Percentiles rank a stretch among this genome's conserved stretches.
Evolutionary conservation across 1,140 invertebrate species (phyloP).

Genomic region (Dendroctonus valens): DNA sequence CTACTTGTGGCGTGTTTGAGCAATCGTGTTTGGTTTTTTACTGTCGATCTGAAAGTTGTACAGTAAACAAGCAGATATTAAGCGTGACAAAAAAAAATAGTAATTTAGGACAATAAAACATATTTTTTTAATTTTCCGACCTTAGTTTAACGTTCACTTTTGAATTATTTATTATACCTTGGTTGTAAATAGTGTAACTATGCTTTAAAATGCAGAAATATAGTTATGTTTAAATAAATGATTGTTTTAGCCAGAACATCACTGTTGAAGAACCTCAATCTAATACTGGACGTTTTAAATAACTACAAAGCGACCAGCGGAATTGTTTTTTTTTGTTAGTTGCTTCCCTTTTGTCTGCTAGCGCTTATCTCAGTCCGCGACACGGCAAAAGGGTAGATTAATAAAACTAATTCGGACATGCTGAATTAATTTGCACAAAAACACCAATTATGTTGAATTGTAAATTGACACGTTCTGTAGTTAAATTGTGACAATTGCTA

Average conservation of each 20-base stretch:
- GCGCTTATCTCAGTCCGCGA: background rate
- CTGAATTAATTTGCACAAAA: background rate
- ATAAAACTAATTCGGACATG: background rate
- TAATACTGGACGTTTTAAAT: too few relatives aligned
- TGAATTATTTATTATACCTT: conserved; percentile 37
- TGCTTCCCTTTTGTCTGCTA: background rate
- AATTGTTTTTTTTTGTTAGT: background rate
- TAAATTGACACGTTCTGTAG: too few relatives aligned
- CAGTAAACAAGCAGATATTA: background rate
- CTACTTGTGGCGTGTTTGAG: background rate
- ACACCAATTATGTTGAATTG: background rate
- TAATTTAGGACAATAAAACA: conserved; percentile 24
- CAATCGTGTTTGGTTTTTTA: background rate
- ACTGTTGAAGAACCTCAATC: too few relatives aligned
- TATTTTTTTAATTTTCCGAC: conserved; percentile 24
- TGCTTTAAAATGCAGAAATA: conserved; percentile 34
- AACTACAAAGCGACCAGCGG: background rate
- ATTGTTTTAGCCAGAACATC: background rate
- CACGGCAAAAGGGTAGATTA: background rate
- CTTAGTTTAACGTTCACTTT: conserved; percentile 7
- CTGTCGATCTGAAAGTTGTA: background rate
- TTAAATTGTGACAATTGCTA: too few relatives aligned
- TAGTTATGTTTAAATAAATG: conserved; percentile 37
- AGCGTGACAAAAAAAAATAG: conserved; percentile 5
- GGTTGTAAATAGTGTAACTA: conserved; percentile 38